Conservation (phyloP, 2,888 invertebrate species). For the Polydrusus tereticollis region DNA sequence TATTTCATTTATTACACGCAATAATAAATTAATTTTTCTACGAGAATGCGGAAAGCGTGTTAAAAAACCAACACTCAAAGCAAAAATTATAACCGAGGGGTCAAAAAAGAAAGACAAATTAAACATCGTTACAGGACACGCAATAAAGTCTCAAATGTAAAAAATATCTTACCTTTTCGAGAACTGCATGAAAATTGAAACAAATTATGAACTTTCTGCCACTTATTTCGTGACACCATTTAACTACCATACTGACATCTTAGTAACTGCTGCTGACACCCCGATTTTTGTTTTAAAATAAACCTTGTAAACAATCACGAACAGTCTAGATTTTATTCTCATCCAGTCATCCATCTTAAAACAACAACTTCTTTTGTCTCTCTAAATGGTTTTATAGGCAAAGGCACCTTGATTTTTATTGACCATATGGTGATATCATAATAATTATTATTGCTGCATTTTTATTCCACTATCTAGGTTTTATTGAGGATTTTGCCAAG, state of each 20-base stretch:
- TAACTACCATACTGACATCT: not conserved
- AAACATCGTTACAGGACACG: too few relatives aligned
- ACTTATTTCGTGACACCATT: not conserved
- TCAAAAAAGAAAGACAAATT: too few relatives aligned
- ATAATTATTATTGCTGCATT: conserved; percentile 4
- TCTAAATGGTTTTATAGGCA: conserved; percentile 21
- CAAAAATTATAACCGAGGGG: too few relatives aligned
- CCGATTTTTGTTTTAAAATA: not conserved
- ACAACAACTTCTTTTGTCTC: conserved; percentile 19
- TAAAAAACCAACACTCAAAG: too few relatives aligned
- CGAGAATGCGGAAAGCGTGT: too few relatives aligned
- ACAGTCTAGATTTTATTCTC: conserved; percentile 12
- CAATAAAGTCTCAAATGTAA: too few relatives aligned
- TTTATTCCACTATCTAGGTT: too few relatives aligned
- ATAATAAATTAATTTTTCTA: too few relatives aligned
- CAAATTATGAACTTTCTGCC: not conserved
- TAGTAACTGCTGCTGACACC: not conserved
- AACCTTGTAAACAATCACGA: not conserved
- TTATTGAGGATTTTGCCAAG: too few relatives aligned
- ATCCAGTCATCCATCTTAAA: conserved; percentile 17
- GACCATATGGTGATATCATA: conserved; percentile 16
- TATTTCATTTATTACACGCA: too few relatives aligned
- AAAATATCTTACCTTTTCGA: not conserved
- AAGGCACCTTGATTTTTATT: conserved; percentile 22
- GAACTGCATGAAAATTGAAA: not conserved